Base-by-base conservation (phyloP, 2,888 invertebrate species). In the Halictus quadricinctus region DNA sequence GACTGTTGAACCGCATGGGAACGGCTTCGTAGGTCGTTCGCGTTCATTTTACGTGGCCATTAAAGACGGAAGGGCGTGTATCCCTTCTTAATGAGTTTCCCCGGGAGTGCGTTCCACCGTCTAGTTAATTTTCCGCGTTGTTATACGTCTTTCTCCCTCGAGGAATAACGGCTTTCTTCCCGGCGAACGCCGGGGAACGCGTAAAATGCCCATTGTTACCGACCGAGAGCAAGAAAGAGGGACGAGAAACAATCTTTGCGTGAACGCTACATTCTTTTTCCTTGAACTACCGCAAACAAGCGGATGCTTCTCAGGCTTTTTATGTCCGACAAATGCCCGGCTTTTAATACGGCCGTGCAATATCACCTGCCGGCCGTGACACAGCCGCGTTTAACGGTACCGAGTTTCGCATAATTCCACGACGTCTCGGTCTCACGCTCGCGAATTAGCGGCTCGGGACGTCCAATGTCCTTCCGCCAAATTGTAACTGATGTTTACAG, bases 181-280 rank as follows among this genome's bases (percentile, higher is more conserved):
- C 50, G 60, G 69, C 73, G 76, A 81, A 79, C 84, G 66, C 18
- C 50, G 60, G 69, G 76, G 76, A 81, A 79, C 84, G 66, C 25
- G 75, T 60, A 84, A 84, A 79, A 76, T 60, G 46, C 54, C 84
- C 50, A 84, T 84, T 79, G 86, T 86, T 84, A 58, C 69, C 72
- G 72, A 76, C 66, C 2, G 66, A 13, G 10, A 41, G 29, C 25
- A 29, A 36, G 66, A 29, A 29, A 66, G 36, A 18, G 36, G 18
- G 4, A 18, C 15, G 10, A 48, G 25, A 41, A 36, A 15, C 36
- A 41, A 85, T 64, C 73, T n/a, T 15, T n/a, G 36, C 69, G n/a
- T 15, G 66, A 54, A 29, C 36, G 21, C 36, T 66, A 10, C n/a
- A 54, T 54, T 66, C 66, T 12, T n/a, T 15, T 21, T 36, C 46